A percentile compares a stretch with the other conserved stretches of the same genome.
phyloP scores from a whole-genome alignment of 2,888 invertebrate genomes.

The Tribolium freemani region DNA sequence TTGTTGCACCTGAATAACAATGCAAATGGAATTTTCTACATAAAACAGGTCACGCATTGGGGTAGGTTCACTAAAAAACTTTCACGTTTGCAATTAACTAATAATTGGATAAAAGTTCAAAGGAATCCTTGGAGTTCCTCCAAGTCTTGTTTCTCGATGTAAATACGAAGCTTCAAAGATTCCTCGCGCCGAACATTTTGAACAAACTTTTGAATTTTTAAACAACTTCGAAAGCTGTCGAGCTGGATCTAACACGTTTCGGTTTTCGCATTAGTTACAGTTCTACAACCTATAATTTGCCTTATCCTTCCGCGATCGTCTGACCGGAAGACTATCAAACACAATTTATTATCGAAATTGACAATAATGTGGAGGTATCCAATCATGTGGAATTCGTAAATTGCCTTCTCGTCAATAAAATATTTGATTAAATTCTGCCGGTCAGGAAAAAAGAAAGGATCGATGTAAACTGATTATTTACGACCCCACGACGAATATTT shows the following conservation, averaged over 20 bases:
- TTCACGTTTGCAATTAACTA: background rate
- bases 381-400: background rate
- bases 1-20: background rate
- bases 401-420: background rate
- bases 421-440: background rate
- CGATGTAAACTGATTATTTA: slow-evolving; percentile 2
- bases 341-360: background rate
- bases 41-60: background rate
- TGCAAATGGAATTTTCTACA: background rate
- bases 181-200: background rate
- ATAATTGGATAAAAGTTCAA: background rate
- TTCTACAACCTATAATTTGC: background rate
- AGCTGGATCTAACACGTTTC: background rate
- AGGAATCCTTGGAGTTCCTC: background rate
- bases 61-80: background rate
- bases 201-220: background rate
- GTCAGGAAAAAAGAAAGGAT: background rate
- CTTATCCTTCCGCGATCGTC: background rate
- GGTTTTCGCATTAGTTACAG: background rate
- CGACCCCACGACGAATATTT: background rate
- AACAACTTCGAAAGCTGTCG: background rate
- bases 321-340: background rate
- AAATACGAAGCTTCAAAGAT: background rate
- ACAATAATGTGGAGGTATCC: background rate
- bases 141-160: background rate